A percentile compares a stretch with the other conserved stretches of the same genome.
These are phyloP conservation scores for Idaea biselata DNA, from an alignment of 2,888 invertebrate species.

Conservation along the genomic window DNA sequence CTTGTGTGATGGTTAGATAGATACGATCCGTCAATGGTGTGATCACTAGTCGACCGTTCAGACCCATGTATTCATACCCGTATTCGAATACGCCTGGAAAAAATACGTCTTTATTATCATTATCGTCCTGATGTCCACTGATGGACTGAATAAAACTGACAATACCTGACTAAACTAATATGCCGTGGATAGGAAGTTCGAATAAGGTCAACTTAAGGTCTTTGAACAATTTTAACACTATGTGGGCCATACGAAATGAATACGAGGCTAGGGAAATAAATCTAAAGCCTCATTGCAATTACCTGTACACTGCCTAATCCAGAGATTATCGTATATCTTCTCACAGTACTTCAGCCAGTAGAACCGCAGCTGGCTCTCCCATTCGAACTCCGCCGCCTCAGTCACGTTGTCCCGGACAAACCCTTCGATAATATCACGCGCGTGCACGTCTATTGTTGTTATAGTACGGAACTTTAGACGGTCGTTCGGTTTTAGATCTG, in stretches of 20 bases:
- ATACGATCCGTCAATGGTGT: conserved; percentile 96
- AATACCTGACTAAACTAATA: no score
- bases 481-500: conserved; percentile 88
- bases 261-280: no score
- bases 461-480: conserved; percentile 93
- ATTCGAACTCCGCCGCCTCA: conserved; percentile 92
- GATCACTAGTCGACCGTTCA: conserved; percentile 94
- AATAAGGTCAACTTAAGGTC: no score
- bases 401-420: conserved; percentile 91
- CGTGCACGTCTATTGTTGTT: conserved; percentile 95
- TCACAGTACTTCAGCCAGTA: conserved; percentile 88
- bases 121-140: no score
- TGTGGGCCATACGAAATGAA: no score
- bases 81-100: conserved; percentile 88
- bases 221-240: no score
- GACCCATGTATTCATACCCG: conserved; percentile 97
- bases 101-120: neutral
- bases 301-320: conserved; percentile 91
- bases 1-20: conserved; percentile 95
- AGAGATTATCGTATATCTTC: conserved; percentile 84
- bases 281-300: no score
- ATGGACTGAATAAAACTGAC: no score
- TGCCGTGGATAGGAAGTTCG: no score
- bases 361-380: conserved; percentile 96
- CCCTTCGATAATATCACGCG: conserved; percentile 92